phyloP scores from a whole-genome alignment of 2,888 invertebrate species.

The Embidobia sp. region DNA sequence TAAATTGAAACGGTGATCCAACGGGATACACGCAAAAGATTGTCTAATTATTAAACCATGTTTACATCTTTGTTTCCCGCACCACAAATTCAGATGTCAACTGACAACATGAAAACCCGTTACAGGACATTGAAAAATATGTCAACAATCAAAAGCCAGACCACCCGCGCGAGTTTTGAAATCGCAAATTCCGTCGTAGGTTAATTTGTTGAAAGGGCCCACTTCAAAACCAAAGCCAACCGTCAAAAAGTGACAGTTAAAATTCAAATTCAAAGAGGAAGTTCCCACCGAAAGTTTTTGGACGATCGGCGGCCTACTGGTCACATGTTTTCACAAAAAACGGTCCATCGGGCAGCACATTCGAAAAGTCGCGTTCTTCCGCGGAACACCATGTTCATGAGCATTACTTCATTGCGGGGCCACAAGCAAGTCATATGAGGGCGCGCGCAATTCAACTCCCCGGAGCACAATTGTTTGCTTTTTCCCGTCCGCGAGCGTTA shows the following conservation, averaged over 20 bases:
- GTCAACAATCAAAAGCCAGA: too few relatives aligned
- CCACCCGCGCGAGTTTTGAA: too few relatives aligned
- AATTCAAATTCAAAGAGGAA: slow-evolving; percentile 1
- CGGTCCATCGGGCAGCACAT: slow-evolving; percentile 26
- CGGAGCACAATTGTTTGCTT: slow-evolving; percentile 1
- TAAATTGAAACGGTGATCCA: too few relatives aligned
- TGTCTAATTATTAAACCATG: too few relatives aligned
- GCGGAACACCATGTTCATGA: slow-evolving; percentile 25
- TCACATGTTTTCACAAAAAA: slow-evolving; percentile 47
- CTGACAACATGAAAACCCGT: too few relatives aligned
- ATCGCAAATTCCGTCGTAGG: too few relatives aligned
- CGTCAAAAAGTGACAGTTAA: background rate
- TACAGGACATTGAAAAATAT: too few relatives aligned
- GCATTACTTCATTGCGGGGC: slow-evolving; percentile 15
- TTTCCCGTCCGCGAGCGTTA: slow-evolving; percentile 35
- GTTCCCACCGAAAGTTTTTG: slow-evolving; percentile 24
- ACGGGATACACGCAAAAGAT: too few relatives aligned
- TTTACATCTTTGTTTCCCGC: too few relatives aligned
- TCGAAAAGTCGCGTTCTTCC: slow-evolving; percentile 20
- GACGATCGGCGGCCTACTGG: background rate
- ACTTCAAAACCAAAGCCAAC: too few relatives aligned
- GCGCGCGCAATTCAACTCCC: slow-evolving; percentile 34
- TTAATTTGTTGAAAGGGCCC: too few relatives aligned
- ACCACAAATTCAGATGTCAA: too few relatives aligned
- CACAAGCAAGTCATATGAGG: background rate